phyloP scores from a whole-genome alignment of 2,113 vertebrate genomes.

The Siniperca knerii region DNA sequence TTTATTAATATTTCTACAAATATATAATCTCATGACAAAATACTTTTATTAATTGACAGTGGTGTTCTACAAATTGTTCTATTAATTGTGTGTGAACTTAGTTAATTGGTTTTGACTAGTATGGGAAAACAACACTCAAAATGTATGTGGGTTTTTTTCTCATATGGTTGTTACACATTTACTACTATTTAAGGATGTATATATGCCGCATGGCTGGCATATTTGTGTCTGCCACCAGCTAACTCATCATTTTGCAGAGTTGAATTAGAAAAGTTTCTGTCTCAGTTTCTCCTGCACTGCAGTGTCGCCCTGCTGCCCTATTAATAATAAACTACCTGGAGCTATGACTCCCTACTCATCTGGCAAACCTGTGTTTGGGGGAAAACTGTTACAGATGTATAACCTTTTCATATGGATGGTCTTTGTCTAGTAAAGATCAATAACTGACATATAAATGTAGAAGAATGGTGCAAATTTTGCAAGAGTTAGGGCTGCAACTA shows the following conservation, averaged over 20 bases:
- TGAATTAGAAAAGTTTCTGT: neutral
- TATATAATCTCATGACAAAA: neutral
- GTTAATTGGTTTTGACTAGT: neutral
- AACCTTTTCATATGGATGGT: neutral
- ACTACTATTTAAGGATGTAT: neutral
- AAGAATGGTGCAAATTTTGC: too few relatives aligned
- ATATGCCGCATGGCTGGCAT: too few relatives aligned
- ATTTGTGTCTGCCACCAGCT: neutral
- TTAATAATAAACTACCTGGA: constrained; percentile 55
- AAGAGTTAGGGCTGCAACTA: neutral
- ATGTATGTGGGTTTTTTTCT: neutral
- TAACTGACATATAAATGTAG: neutral
- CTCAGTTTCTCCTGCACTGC: constrained; percentile 15
- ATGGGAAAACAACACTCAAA: too few relatives aligned
- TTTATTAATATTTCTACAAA: neutral
- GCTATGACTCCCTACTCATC: constrained; percentile 5
- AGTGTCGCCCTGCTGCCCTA: constrained; percentile 18
- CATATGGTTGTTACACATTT: neutral
- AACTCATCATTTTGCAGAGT: neutral
- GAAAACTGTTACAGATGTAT: neutral
- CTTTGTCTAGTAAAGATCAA: neutral
- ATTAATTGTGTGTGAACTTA: neutral
- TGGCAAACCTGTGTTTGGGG: neutral
- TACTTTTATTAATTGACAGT: neutral
- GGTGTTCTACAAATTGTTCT: neutral